A percentile compares a stretch with the other conserved stretches of the same genome.
These are phyloP conservation scores for Liodrosophila aerea DNA, from an alignment of 2,888 invertebrate species.

Conservation along the genomic window DNA sequence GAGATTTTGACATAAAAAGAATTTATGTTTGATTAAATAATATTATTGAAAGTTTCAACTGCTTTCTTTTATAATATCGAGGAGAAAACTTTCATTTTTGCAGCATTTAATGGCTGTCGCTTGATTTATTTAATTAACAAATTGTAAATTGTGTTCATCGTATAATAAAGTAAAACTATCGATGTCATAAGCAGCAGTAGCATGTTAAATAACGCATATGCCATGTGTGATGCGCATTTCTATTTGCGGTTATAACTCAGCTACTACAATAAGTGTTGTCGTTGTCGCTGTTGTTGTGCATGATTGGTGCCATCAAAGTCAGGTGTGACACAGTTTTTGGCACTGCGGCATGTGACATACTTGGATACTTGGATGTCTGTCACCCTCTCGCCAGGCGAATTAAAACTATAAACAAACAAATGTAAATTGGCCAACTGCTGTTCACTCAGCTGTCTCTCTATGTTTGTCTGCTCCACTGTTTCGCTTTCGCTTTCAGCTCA, in stretches of 20 bases:
- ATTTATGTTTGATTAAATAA: no score
- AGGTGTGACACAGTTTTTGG: constrained; percentile 69
- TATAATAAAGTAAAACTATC: constrained; percentile 35
- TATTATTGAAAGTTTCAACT: neutral
- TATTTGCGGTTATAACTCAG: constrained; percentile 47
- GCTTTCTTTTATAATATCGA: neutral
- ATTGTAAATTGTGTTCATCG: constrained; percentile 47
- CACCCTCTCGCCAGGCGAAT: constrained; percentile 18
- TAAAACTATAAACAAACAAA: constrained; percentile 54
- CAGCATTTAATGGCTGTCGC: constrained; percentile 21
- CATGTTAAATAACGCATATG: constrained; percentile 69
- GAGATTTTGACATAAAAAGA: neutral
- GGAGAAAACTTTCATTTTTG: constrained; percentile 54
- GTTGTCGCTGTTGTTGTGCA: constrained; percentile 21
- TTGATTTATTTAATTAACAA: constrained; percentile 59
- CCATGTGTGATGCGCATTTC: constrained; percentile 59
- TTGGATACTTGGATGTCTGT: constrained; percentile 35
- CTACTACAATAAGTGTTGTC: constrained; percentile 19
- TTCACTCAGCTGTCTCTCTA: constrained; percentile 15
- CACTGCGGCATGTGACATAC: constrained; percentile 64
- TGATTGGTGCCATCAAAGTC: constrained; percentile 61
- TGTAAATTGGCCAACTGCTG: constrained; percentile 51
- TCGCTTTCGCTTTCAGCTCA: constrained; percentile 68
- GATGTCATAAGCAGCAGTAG: constrained; percentile 58
- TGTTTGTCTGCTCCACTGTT: constrained; percentile 17